Conservation (phyloP, 2,888 invertebrate genomes). For the Acleris sparsana region DNA sequence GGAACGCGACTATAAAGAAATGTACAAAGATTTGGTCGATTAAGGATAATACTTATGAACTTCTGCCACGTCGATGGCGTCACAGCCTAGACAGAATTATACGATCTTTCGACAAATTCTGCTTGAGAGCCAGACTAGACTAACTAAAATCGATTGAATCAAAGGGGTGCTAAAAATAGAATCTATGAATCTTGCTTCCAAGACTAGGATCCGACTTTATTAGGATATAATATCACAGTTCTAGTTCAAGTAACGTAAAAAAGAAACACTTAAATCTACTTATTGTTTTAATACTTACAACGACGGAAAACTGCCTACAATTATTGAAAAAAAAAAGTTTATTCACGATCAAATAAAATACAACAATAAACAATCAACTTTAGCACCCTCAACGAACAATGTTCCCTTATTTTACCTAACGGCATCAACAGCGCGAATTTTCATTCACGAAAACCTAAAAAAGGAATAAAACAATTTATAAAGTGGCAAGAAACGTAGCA, state of each 20-base stretch:
- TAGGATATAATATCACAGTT: too few relatives aligned
- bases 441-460: constrained; percentile 11
- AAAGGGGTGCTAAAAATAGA: constrained; percentile 17
- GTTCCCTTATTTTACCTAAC: too few relatives aligned
- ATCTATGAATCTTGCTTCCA: constrained; percentile 10
- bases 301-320: too few relatives aligned
- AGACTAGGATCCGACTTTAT: not conserved
- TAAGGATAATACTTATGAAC: not conserved
- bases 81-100: constrained; percentile 12
- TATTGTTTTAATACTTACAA: too few relatives aligned
- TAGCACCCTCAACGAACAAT: too few relatives aligned
- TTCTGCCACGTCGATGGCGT: constrained; percentile 5
- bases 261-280: too few relatives aligned
- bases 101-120: constrained; percentile 8
- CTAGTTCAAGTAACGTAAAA: too few relatives aligned
- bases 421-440: not conserved
- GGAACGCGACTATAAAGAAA: too few relatives aligned
- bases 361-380: too few relatives aligned
- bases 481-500: constrained; percentile 28
- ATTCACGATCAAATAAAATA: too few relatives aligned
- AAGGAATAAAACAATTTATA: constrained; percentile 12
- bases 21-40: too few relatives aligned
- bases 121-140: constrained; percentile 12
- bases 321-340: too few relatives aligned
- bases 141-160: constrained; percentile 1